Percentiles rank a stretch among this genome's conserved stretches.
Evolutionary conservation across 2,113 vertebrate species (phyloP).

Genomic region (Lynx canadensis): DNA sequence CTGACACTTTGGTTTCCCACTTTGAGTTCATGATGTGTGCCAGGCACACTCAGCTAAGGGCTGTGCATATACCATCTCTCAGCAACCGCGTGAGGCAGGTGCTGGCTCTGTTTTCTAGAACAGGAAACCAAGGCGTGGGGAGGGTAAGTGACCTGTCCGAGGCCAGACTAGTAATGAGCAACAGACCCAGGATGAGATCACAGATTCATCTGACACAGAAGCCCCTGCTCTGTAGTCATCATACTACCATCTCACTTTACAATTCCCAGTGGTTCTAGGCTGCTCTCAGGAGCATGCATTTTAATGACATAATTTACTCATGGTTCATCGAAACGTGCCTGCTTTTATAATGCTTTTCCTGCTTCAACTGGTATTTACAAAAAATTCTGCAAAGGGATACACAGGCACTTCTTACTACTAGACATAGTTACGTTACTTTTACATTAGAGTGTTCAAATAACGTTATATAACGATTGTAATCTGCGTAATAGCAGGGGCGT

Average conservation of each 20-base stretch:
- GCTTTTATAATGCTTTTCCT: neutral
- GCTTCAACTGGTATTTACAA: neutral
- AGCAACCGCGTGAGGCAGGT: neutral
- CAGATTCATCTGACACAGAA: neutral
- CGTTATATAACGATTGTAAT: neutral
- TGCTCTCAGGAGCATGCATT: neutral
- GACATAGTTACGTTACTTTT: neutral
- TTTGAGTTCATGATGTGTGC: neutral
- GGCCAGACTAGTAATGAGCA: neutral
- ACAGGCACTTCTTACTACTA: neutral
- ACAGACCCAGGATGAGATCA: neutral
- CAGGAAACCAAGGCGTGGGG: neutral
- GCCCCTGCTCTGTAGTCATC: neutral
- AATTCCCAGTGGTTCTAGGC: neutral
- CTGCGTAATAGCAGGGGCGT: neutral
- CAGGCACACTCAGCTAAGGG: neutral
- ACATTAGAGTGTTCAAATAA: neutral
- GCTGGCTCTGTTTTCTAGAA: neutral
- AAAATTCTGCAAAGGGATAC: neutral
- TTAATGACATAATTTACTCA: neutral
- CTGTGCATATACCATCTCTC: neutral
- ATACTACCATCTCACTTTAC: neutral
- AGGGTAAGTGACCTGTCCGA: neutral
- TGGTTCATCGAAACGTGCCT: neutral
- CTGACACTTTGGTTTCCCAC: neutral